These are phyloP conservation scores for Brachyalestes nurse DNA, from an alignment of 2,797 vertebrate species.

Conservation along the genomic window DNA sequence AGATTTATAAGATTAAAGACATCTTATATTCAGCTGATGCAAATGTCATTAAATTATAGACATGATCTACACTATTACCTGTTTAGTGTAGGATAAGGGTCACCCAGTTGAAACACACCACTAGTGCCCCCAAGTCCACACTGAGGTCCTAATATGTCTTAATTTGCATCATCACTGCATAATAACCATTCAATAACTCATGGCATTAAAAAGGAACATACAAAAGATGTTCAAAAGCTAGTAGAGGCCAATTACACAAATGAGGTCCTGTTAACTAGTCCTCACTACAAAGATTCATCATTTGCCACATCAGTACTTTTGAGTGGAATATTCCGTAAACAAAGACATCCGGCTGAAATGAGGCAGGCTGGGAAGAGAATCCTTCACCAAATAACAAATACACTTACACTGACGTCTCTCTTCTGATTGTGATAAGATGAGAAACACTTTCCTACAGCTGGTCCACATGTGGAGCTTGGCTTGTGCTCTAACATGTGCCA, in stretches of 20 bases:
- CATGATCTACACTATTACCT: no score
- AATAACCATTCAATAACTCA: not conserved
- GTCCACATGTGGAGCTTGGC: constrained; percentile 15
- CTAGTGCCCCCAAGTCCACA: not conserved
- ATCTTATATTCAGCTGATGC: not conserved
- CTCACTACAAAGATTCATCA: not conserved
- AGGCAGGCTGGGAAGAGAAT: not conserved
- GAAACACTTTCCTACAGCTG: constrained; percentile 25
- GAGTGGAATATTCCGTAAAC: constrained; percentile 9
- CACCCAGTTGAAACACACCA: not conserved
- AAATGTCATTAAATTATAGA: not conserved
- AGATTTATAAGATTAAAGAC: not conserved
- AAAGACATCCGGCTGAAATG: constrained; percentile 16
- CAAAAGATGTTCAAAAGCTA: not conserved
- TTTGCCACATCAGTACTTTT: not conserved
- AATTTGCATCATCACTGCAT: not conserved
- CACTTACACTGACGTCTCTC: not conserved
- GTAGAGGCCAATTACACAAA: not conserved
- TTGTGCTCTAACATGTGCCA: constrained; percentile 18
- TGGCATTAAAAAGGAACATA: not conserved
- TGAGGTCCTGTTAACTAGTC: not conserved
- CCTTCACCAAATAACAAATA: constrained; percentile 22
- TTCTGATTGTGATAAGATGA: constrained; percentile 21
- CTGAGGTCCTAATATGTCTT: not conserved
- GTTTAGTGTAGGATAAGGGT: no score